A percentile compares a stretch with the other conserved stretches of the same genome.
Conservation (phyloP, 1,140 invertebrate genomes). For the Neodiprion lecontei region DNA sequence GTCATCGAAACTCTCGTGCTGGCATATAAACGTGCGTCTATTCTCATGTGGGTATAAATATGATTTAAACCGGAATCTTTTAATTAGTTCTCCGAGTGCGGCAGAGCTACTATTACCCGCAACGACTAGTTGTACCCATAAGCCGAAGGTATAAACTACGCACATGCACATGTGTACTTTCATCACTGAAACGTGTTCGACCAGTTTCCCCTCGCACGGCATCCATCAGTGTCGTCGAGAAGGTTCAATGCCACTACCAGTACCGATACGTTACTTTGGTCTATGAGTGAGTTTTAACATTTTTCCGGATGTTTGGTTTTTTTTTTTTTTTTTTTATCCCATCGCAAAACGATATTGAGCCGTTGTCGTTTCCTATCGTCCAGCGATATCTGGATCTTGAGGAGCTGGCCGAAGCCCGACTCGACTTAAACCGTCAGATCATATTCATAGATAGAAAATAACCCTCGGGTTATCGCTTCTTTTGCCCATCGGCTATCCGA, state of each 20-base stretch:
- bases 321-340: too few species aligned
- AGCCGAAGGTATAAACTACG: too few species aligned
- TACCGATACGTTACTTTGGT: background rate
- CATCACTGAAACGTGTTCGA: background rate
- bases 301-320: too few species aligned
- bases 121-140: background rate
- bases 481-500: background rate
- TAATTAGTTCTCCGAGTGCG: background rate
- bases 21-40: too few species aligned
- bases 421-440: background rate
- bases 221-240: background rate
- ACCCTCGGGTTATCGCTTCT: background rate
- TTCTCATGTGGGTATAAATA: too few species aligned
- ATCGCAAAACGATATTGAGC: background rate
- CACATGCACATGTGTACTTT: background rate
- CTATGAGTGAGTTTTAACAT: too few species aligned
- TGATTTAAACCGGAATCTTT: background rate
- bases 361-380: background rate
- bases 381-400: background rate
- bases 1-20: too few species aligned
- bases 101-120: background rate
- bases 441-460: conserved; percentile 2
- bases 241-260: conserved; percentile 1
- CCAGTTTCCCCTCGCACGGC: conserved; percentile 4
- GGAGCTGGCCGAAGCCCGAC: background rate